Evolutionary conservation across 64 coral and sea anemone genomes (phyloP), one percentile per base, ranked within the genome.

Genomic region (Hydrozoanthus tunicans): DNA sequence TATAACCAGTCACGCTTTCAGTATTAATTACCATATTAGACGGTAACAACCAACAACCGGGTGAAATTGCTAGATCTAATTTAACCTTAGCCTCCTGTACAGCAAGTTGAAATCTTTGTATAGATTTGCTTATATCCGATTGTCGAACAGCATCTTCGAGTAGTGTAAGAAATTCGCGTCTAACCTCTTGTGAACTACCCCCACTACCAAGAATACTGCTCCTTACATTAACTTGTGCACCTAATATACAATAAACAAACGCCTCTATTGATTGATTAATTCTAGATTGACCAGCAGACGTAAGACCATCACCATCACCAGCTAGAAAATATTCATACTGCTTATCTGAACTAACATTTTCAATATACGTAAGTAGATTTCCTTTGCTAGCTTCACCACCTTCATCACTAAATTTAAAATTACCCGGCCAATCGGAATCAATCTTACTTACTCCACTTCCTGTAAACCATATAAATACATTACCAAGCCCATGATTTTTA

Each of bases 321-420:
- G 51, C 53, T 73, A 90, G 69, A 23, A 90, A 64, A 77, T 76
- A 90, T 9, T 90, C 86, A 77, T 59, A 77, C 26, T 89, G 86
- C 51, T 10, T 77, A 23, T 58, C 23, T 0, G 58, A 5, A 52
- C 6, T 77, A 55, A 56, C 52, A 54, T 70, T 51, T 15, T 72
- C 0, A 11, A 86, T 70, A 9, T 54, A 72, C 15, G 32, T 10
- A 54, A 72, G 9, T 13, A 86, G 1, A 70, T 86, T 86, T 0
- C 83, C 51, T 54, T 4, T 53, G 1, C 2, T 10, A 12, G 5
- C 83, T 53, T 56, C 53, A 51, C 83, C 83, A 70, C 83, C 83
- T 20, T 90, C 86, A 77, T 90, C 86, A 4, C 0, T 0, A 6
- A 90, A 90, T 27, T 90, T 90, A 5, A 55, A 26, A 12, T 53